phyloP scores from a whole-genome alignment of 53 echinoderm and acorn worm genomes.

The Paelopatides confundens region DNA sequence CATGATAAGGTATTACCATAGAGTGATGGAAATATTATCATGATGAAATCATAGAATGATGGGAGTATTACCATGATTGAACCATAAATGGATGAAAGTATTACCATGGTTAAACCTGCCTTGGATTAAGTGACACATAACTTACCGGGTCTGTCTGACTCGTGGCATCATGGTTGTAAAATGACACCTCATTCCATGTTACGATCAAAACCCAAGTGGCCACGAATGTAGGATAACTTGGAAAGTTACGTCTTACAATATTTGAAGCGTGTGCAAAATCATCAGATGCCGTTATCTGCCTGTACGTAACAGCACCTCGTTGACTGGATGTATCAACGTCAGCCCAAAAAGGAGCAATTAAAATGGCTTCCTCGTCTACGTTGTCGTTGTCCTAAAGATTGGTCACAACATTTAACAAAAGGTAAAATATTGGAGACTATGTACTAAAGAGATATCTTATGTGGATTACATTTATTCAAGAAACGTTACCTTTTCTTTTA shows the following conservation, averaged over 20 bases:
- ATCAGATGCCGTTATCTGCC: background rate
- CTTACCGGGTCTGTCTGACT: constrained; percentile 63
- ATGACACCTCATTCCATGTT: constrained; percentile 85
- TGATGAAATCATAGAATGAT: too few relatives aligned
- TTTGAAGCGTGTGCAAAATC: background rate
- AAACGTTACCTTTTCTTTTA: too few relatives aligned
- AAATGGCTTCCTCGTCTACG: background rate
- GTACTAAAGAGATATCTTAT: too few relatives aligned
- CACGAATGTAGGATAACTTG: constrained; percentile 54
- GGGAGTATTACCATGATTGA: too few relatives aligned
- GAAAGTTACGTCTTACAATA: constrained; percentile 68
- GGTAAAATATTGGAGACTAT: too few relatives aligned
- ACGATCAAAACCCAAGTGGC: constrained; percentile 66
- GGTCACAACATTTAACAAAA: too few relatives aligned
- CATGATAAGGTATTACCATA: too few relatives aligned
- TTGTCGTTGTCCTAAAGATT: background rate
- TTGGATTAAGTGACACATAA: background rate
- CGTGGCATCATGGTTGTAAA: constrained; percentile 20
- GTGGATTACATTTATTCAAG: too few relatives aligned
- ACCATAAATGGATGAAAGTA: too few relatives aligned
- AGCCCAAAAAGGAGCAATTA: constrained; percentile 61
- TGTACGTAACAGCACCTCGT: constrained; percentile 31
- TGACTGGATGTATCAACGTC: constrained; percentile 31
- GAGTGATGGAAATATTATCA: too few relatives aligned
- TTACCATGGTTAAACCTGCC: background rate